Base-by-base conservation (phyloP, 2,113 vertebrate genomes). In the Parotia lawesii region DNA sequence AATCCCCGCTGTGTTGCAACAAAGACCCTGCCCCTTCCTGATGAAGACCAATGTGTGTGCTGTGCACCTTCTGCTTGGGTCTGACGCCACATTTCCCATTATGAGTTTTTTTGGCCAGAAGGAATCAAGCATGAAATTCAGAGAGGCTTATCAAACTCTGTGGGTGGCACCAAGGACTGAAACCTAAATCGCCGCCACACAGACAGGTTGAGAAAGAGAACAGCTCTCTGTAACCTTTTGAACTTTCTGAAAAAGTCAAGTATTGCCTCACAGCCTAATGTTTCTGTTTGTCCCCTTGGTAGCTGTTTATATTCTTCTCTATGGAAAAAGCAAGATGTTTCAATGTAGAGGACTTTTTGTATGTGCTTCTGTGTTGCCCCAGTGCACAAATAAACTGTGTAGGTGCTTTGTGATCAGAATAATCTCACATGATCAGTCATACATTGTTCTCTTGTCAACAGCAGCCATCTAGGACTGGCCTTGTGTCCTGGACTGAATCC, bases 361-460 rank as follows among this genome's bases (percentile, higher is more conserved):
- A 79, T 71, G 60, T 65, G 74, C 57, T 94, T 90, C 77, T 88
- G 64, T 78, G 70, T 81, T 70, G 25, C 57, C 78, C 24, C 53
- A 61, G 78, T 74, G 38, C 85, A 95, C 95, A 97, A 96, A 96
- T 92, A 97, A 97, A 95, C 62, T 70, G 65, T 87, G 58, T 87
- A 96, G 89, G 90, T 97, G 89, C 54, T 91, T 87, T 96, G 95
- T 88, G 89, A 97, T 81, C 73, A 86, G 79, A 96, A 95, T 92
- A 92, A 95, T 93, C 89, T 96, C 90, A 92, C 95, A 88, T 90
- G 91, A 95, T 94, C 92, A 97, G 82, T 85, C 60, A 48, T 47
- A 87, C 94, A 96, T 97, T 97, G 92, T 97, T 96, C 96, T 96
- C 94, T 95, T 97, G 95, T 97, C 88, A 95, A 94, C 73, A 90